Conservation (phyloP, 2,888 invertebrate species). For the Vannuccia rotundouncinata region DNA sequence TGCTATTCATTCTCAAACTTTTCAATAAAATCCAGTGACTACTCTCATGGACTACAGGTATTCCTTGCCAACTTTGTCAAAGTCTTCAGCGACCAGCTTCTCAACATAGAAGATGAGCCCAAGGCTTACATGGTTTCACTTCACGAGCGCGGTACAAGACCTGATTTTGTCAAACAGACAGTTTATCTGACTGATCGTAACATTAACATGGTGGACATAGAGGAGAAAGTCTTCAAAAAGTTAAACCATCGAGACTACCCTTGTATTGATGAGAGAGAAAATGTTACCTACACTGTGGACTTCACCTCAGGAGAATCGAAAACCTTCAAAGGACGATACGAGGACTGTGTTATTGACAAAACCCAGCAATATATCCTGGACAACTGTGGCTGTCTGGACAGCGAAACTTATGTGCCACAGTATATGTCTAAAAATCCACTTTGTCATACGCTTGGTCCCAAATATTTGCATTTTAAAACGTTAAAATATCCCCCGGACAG, state of each 20-base stretch:
- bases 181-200: not conserved
- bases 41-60: not conserved
- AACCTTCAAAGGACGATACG: not conserved
- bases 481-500: not conserved
- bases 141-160: not conserved
- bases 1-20: not conserved
- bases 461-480: not conserved
- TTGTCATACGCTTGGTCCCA: not conserved
- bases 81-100: not conserved
- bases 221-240: not conserved
- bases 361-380: not conserved
- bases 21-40: not conserved
- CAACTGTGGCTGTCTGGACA: not conserved
- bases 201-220: conserved; percentile 1
- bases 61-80: not conserved
- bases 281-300: conserved; percentile 6
- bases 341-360: not conserved
- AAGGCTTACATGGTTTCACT: conserved; percentile 9
- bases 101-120: conserved; percentile 1
- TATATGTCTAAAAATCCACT: not conserved
- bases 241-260: not conserved
- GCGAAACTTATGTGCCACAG: not conserved
- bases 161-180: conserved; percentile 3
- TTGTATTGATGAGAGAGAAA: not conserved
- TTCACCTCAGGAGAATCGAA: not conserved